These are phyloP conservation scores for Etheostoma perlongum DNA, from an alignment of 2,797 vertebrate species.

Conservation along the genomic window DNA sequence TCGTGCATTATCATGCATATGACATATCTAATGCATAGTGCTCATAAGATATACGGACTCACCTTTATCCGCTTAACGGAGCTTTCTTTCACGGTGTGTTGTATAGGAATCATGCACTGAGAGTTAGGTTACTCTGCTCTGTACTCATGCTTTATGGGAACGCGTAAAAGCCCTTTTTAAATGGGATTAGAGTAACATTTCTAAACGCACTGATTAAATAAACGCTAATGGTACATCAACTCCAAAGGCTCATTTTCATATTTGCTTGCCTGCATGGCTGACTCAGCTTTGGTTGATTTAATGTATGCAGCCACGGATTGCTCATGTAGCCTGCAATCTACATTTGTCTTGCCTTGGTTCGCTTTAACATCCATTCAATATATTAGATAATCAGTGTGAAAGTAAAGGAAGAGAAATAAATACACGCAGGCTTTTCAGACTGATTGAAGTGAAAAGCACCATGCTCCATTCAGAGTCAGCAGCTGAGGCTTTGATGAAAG, in stretches of 20 bases:
- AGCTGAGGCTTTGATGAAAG: background rate
- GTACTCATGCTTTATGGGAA: background rate
- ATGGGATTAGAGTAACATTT: background rate
- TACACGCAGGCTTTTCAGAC: background rate
- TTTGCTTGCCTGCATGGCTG: background rate
- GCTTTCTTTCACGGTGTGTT: background rate
- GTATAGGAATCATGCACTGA: background rate
- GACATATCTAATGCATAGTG: background rate
- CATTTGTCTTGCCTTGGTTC: background rate
- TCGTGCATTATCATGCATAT: background rate
- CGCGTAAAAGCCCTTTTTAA: conserved; percentile 3
- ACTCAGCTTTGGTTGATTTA: background rate
- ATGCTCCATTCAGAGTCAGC: conserved; percentile 20
- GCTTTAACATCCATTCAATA: background rate
- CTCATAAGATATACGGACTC: background rate
- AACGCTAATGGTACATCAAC: background rate
- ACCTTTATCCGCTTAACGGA: background rate
- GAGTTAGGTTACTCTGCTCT: background rate
- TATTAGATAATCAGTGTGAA: background rate
- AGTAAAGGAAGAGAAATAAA: background rate
- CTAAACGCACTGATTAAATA: background rate
- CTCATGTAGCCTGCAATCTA: too few relatives aligned
- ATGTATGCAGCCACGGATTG: background rate
- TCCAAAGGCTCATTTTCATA: background rate
- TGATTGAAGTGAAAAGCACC: background rate